These are phyloP conservation scores for Dicycla oo DNA, from an alignment of 2,888 invertebrate species.

Conservation along the genomic window DNA sequence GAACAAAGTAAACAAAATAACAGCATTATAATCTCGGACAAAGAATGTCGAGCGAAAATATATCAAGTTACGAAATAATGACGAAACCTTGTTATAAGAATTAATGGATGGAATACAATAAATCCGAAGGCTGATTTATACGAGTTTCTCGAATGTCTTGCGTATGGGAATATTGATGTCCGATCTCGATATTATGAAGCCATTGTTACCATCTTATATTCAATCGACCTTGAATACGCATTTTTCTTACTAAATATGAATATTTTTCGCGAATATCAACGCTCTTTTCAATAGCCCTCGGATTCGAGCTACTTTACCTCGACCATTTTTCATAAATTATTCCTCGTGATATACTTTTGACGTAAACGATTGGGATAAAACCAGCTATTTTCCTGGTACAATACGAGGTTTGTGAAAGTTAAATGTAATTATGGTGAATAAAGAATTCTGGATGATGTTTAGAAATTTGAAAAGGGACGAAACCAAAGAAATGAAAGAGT, in stretches of 20 bases:
- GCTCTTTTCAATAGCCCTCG: conserved; percentile 34
- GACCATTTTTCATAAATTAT: conserved; percentile 48
- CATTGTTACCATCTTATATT: conserved; percentile 37
- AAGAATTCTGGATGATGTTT: conserved; percentile 17
- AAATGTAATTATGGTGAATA: conserved; percentile 41
- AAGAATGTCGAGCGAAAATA: conserved; percentile 46
- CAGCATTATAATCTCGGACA: conserved; percentile 34
- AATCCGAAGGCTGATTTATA: conserved; percentile 60
- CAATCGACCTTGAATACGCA: conserved; percentile 25
- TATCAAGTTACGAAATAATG: conserved; percentile 66
- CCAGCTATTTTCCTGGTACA: conserved; percentile 37
- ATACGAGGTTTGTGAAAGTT: conserved; percentile 41
- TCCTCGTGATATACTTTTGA: conserved; percentile 42
- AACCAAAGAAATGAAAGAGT: not conserved
- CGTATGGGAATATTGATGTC: conserved; percentile 32
- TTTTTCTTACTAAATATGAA: conserved; percentile 45
- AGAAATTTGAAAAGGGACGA: conserved; percentile 14
- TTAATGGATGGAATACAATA: conserved; percentile 63
- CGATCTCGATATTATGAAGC: conserved; percentile 29
- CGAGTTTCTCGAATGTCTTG: conserved; percentile 44
- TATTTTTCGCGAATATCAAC: conserved; percentile 44
- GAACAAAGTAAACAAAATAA: conserved; percentile 26
- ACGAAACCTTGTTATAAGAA: conserved; percentile 57
- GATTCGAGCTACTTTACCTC: conserved; percentile 16
- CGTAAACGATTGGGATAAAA: conserved; percentile 45